Percentiles rank a stretch among this genome's conserved stretches.
phyloP scores from a whole-genome alignment of 2,888 invertebrate species.

The Cyrtodaria siliqua region DNA sequence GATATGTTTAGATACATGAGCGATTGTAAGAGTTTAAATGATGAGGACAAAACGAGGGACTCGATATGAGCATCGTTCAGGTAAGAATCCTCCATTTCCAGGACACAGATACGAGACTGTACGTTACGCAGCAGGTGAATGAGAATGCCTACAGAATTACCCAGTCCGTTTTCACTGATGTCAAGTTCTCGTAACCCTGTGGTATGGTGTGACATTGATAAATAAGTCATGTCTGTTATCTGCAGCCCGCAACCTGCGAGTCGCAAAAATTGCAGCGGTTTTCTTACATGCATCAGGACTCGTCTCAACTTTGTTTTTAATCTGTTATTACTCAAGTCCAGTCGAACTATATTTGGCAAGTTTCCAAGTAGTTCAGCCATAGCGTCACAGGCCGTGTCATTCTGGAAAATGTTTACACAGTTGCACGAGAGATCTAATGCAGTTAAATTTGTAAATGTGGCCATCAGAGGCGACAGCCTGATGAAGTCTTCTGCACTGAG shows the following conservation, averaged over 20 bases:
- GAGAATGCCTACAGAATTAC: conserved; percentile 40
- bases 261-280: conserved; percentile 77
- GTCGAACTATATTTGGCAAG: conserved; percentile 71
- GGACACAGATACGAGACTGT: conserved; percentile 62
- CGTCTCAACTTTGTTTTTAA: conserved; percentile 74
- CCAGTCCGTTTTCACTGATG: conserved; percentile 80
- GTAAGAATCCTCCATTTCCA: conserved; percentile 80
- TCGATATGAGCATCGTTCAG: conserved; percentile 66
- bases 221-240: conserved; percentile 74
- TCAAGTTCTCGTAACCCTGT: conserved; percentile 76
- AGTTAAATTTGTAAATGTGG: conserved; percentile 74
- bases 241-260: conserved; percentile 80
- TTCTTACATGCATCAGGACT: conserved; percentile 67
- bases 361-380: conserved; percentile 67
- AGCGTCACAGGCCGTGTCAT: conserved; percentile 65
- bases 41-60: conserved; percentile 41
- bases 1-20: conserved; percentile 78
- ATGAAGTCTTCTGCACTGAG: conserved; percentile 76
- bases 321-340: conserved; percentile 83
- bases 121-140: conserved; percentile 62
- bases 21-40: conserved; percentile 60
- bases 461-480: conserved; percentile 73
- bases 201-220: conserved; percentile 76
- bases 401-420: conserved; percentile 73
- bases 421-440: conserved; percentile 84